Evolutionary conservation across 2,113 vertebrate species (phyloP).

Genomic region (Tringa solitaria): DNA sequence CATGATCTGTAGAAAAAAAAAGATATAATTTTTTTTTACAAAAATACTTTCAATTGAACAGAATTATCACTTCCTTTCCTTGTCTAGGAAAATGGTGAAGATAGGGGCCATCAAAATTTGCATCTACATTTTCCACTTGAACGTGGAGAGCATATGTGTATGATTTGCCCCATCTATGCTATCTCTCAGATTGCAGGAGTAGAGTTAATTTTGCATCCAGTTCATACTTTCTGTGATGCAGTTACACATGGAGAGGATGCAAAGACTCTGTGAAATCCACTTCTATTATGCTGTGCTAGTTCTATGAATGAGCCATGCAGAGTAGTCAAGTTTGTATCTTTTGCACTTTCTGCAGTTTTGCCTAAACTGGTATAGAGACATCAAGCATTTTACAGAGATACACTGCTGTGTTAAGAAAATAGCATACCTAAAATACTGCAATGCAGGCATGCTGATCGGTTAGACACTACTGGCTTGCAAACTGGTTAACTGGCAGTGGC

Average conservation of each 20-base stretch:
- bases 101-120: neutral
- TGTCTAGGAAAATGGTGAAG: neutral
- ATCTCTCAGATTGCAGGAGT: neutral
- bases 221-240: neutral
- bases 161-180: neutral
- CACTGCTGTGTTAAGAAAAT: neutral
- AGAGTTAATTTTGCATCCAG: neutral
- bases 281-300: neutral
- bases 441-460: neutral
- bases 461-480: neutral
- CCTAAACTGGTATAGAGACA: neutral
- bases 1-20: slow-evolving; percentile 86
- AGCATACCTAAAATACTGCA: neutral
- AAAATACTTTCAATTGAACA: neutral
- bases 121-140: neutral
- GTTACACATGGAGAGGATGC: neutral
- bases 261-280: neutral
- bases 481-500: neutral
- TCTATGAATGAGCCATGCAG: neutral
- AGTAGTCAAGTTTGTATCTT: neutral
- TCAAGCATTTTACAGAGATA: neutral
- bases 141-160: neutral
- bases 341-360: neutral
- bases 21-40: neutral
- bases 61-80: neutral